A percentile compares a stretch with the other conserved stretches of the same genome.
These are phyloP conservation scores for Tetramorium bicarinatum DNA, from an alignment of 2,888 invertebrate species.

Conservation along the genomic window DNA sequence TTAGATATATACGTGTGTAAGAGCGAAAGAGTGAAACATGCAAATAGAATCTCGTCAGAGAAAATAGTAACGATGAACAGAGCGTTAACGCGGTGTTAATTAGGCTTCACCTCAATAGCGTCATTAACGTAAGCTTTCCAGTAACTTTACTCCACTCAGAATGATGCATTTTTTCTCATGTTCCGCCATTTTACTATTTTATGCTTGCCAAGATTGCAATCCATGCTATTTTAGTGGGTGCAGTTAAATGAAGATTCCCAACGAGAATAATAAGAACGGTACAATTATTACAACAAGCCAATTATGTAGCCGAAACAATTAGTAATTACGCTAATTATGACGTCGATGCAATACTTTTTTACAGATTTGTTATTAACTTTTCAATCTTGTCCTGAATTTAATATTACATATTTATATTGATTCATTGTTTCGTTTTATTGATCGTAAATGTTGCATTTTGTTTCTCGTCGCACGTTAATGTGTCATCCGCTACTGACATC, in stretches of 20 bases:
- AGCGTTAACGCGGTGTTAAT: constrained; percentile 73
- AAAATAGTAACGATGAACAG: constrained; percentile 35
- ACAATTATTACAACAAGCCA: constrained; percentile 27
- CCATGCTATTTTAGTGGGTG: constrained; percentile 65
- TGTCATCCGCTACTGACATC: constrained; percentile 44
- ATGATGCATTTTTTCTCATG: constrained; percentile 65
- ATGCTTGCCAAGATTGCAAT: constrained; percentile 75
- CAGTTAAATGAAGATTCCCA: constrained; percentile 64
- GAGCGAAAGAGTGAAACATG: not conserved
- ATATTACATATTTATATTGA: not conserved
- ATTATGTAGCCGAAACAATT: constrained; percentile 37
- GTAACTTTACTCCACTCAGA: constrained; percentile 67
- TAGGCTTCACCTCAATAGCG: constrained; percentile 71
- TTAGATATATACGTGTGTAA: not conserved
- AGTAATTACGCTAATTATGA: constrained; percentile 10
- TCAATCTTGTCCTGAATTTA: not conserved
- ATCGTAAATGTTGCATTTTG: constrained; percentile 7
- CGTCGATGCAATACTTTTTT: not conserved
- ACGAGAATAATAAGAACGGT: constrained; percentile 35
- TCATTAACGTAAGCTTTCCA: constrained; percentile 68
- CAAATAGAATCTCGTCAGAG: constrained; percentile 30
- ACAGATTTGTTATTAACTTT: constrained; percentile 3
- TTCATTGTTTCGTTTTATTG: not conserved
- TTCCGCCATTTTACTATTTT: constrained; percentile 76
- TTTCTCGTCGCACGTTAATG: not conserved